Percentiles rank a stretch among this genome's conserved stretches.
Evolutionary conservation across 2,797 vertebrate species (phyloP).

Genomic region (Hydrolagus colliei): DNA sequence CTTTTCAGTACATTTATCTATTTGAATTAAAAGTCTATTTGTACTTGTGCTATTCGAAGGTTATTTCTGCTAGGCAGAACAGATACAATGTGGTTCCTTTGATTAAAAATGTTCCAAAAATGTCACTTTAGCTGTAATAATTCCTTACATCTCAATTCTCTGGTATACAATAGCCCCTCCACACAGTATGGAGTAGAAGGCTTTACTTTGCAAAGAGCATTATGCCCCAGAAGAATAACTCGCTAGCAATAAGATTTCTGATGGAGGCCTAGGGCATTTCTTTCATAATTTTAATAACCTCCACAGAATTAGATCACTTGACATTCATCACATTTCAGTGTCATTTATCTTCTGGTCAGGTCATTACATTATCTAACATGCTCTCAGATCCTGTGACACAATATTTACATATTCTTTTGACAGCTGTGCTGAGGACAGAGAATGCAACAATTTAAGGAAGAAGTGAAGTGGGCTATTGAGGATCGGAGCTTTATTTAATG

Average conservation of each 20-base stretch:
- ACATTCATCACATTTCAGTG: conserved; percentile 61
- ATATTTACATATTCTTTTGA: conserved; percentile 62
- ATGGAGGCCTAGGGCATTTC: conserved; percentile 42
- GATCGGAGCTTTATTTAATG: conserved; percentile 23
- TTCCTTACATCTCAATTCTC: conserved; percentile 7
- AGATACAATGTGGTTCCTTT: background rate
- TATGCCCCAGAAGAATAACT: conserved; percentile 41
- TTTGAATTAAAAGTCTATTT: background rate
- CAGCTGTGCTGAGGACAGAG: conserved; percentile 38
- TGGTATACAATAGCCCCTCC: background rate
- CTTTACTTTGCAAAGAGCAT: conserved; percentile 24
- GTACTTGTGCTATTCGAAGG: background rate
- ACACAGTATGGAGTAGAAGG: background rate
- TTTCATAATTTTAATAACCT: conserved; percentile 66
- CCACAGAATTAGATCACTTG: conserved; percentile 60
- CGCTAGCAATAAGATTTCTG: conserved; percentile 40
- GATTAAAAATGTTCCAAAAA: conserved; percentile 7
- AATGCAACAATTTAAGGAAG: conserved; percentile 69
- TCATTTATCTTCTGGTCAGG: conserved; percentile 65
- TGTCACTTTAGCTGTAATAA: conserved; percentile 9
- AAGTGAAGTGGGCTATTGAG: conserved; percentile 9
- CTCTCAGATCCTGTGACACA: conserved; percentile 58
- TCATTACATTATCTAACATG: conserved; percentile 61
- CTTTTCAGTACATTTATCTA: background rate
- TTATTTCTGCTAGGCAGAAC: background rate